Evolutionary conservation across 2,113 vertebrate species (phyloP).

Genomic region (Picathartes gymnocephalus): DNA sequence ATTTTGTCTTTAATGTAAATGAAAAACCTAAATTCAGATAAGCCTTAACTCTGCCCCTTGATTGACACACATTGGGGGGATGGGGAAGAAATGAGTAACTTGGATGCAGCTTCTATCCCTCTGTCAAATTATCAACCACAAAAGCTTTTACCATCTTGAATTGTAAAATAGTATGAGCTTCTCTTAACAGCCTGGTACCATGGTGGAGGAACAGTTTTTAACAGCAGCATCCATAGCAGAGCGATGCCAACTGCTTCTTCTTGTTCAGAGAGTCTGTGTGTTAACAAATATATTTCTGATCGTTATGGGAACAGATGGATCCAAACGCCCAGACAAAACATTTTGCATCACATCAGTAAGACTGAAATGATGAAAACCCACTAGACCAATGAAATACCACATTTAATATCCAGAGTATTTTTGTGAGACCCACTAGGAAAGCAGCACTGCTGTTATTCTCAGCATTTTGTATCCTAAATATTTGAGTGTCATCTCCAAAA

Average conservation of each 20-base stretch:
- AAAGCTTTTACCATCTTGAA: conserved; percentile 15
- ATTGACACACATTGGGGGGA: not conserved
- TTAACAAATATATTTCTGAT: not conserved
- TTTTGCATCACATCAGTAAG: not conserved
- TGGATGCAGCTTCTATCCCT: not conserved
- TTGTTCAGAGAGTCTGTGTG: not conserved
- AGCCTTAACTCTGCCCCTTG: not conserved
- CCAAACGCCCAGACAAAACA: conserved; percentile 15
- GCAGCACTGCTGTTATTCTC: not conserved
- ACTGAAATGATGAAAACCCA: not conserved
- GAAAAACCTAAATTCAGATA: not conserved
- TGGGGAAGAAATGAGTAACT: not conserved
- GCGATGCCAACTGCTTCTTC: conserved; percentile 22
- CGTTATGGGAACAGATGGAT: conserved; percentile 19
- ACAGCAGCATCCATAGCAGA: not conserved
- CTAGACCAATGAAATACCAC: not conserved
- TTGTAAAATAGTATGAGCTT: not conserved
- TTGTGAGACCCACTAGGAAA: not conserved
- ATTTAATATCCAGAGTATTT: not conserved
- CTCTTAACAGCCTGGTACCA: not conserved
- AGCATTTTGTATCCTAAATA: not conserved
- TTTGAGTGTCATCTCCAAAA: not conserved
- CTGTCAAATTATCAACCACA: not conserved
- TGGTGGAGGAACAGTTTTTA: conserved; percentile 2
- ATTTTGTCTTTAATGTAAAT: not conserved